These are phyloP conservation scores for Mugil cephalus DNA, from an alignment of 2,113 vertebrate species.

Conservation along the genomic window DNA sequence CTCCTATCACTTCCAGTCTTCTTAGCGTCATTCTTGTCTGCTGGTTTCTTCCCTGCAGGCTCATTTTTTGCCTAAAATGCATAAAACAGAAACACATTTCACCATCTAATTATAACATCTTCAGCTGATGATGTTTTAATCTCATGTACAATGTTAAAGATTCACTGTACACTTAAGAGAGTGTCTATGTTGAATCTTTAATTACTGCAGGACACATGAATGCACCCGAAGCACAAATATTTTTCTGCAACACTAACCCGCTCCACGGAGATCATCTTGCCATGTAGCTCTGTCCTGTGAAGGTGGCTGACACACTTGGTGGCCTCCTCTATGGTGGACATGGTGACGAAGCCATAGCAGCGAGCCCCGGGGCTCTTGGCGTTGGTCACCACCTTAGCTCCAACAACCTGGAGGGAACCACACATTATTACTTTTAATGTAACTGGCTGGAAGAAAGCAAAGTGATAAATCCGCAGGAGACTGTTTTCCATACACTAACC, in stretches of 20 bases:
- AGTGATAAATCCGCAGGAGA: fast-evolving
- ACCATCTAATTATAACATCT: background rate
- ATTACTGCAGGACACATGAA: too few relatives aligned
- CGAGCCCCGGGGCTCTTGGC: conserved; percentile 96
- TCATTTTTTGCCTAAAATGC: conserved; percentile 93
- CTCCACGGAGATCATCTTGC: conserved; percentile 98
- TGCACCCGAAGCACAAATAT: background rate
- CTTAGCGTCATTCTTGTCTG: conserved; percentile 88
- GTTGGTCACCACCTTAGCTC: conserved; percentile 97
- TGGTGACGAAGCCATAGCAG: conserved; percentile 97
- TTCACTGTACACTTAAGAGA: too few relatives aligned
- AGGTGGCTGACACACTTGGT: conserved; percentile 94
- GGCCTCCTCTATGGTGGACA: conserved; percentile 94
- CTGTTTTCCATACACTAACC: conserved; percentile 69
- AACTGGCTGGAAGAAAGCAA: background rate
- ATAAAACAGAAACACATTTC: background rate
- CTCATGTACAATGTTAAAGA: too few relatives aligned
- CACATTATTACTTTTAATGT: background rate
- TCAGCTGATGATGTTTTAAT: too few relatives aligned
- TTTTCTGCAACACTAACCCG: conserved; percentile 78
- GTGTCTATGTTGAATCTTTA: too few relatives aligned
- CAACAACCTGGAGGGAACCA: conserved; percentile 87
- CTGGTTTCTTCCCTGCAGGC: conserved; percentile 92
- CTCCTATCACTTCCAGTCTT: conserved; percentile 82
- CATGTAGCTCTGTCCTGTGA: conserved; percentile 95